These are phyloP conservation scores for Dendrolimus kikuchii DNA, from an alignment of 1,140 invertebrate genomes.

Conservation along the genomic window DNA sequence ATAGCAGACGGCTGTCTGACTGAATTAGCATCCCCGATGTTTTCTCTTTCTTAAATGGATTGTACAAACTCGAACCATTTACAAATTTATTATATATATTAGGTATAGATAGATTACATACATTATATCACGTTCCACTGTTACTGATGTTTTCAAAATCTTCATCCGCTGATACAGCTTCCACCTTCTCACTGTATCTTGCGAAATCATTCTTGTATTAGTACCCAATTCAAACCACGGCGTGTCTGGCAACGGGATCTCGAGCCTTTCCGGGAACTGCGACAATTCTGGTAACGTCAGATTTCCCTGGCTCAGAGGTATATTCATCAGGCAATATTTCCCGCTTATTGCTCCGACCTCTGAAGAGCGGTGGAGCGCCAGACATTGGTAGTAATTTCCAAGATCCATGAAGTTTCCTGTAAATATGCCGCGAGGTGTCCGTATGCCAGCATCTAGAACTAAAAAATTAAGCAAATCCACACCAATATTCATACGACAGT, in stretches of 20 bases:
- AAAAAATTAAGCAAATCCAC: constrained; percentile 11
- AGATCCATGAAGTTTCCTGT: constrained; percentile 25
- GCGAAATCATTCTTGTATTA: background rate
- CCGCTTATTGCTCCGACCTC: constrained; percentile 32
- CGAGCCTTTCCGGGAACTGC: constrained; percentile 5
- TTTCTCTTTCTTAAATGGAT: too few relatives aligned
- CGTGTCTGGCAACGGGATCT: constrained; percentile 14
- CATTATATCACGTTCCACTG: too few relatives aligned
- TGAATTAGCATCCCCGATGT: too few relatives aligned
- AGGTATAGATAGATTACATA: too few relatives aligned
- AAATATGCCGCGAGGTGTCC: constrained; percentile 31
- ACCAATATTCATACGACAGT: background rate
- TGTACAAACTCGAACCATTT: too few relatives aligned
- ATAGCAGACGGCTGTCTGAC: too few relatives aligned
- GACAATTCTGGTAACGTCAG: constrained; percentile 8
- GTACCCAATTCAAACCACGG: constrained; percentile 6
- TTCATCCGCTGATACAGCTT: background rate
- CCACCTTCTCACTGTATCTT: background rate
- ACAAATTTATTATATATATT: too few relatives aligned
- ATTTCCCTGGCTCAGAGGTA: constrained; percentile 18
- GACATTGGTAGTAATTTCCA: constrained; percentile 43
- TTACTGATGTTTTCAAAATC: too few relatives aligned
- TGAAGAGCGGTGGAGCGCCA: constrained; percentile 21
- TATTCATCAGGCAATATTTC: constrained; percentile 34
- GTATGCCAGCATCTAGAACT: constrained; percentile 38